Base-by-base conservation (phyloP, 2,797 vertebrate species). In the Malacoctenus gilli region DNA sequence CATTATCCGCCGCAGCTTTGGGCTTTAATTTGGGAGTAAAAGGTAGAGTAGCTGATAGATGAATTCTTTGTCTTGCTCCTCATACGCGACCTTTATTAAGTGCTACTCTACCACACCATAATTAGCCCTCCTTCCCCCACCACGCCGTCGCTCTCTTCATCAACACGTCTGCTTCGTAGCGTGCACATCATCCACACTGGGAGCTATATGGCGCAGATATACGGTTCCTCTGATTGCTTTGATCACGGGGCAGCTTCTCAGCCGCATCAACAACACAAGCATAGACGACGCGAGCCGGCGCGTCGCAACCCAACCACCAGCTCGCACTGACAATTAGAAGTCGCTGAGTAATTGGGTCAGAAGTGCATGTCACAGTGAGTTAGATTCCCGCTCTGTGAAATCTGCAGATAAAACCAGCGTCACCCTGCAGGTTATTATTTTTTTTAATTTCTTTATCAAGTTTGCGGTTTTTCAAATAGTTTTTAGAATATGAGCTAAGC, bases 321-420 rank as follows among this genome's bases (percentile, higher is more conserved):
- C 46, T 80, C 50, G 71, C 58, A 62, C 44, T 65, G 58, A 58
- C 32, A 56, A 74, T 82, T 75, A 64, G 59, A 75, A 83, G 66
- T 60, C 68, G 76, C 73, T 82, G 66, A 82, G 81, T 85, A 87
- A 85, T 83, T 87, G 75, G 81, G 81, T 84, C 83, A 86, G 72
- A 85, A 71, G 69, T n/a, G n/a, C n/a, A n/a, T n/a, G 56, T 58
- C 62, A 68, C 59, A 46, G 76, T 40, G 70, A 72, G 70, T 80
- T 68, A 79, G 65, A 79, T 68, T 81, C 71, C 59, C 40, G 53
- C 65, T 44, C 64, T 58, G 68, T 32, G 49, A 64, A 59, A 37
- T 48, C 54, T 34, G 40, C 37, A 36, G 39, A 67, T 35, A 50
- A 66, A 59, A 44, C 52, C 42, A 55, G 53, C 18, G 49, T 62